Evolutionary conservation across 2,888 invertebrate genomes (phyloP), one percentile per base, ranked within the genome.

Genomic region (Azorinus chamasolen): DNA sequence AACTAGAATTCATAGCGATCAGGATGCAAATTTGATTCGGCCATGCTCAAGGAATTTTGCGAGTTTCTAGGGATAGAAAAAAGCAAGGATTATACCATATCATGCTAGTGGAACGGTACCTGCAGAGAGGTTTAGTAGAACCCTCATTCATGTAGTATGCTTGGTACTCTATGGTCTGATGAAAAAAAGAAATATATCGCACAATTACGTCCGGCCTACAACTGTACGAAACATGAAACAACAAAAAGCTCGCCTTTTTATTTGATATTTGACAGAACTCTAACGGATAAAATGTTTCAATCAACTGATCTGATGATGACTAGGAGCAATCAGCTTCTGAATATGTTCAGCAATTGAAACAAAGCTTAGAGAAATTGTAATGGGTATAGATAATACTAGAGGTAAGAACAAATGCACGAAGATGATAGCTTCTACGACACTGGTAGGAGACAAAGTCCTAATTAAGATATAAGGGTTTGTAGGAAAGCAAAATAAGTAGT

Each of bases 91-190:
- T 1, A 71, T 72, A 46, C 72, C 65, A 18, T 80, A 75, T 25
- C 76, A 80, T 46, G 78, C 81, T 1, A 63, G 54, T 41, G 82
- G 79, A 1, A 79, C 75, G 53, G 79, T 75, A 1, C 24, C 48
- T 41, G 37, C 64, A 6, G 79, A 83, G 53, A 20, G 76, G 14
- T 77, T 53, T 25, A 77, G 79, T 41, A 27, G 69, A 2, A 80
- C 76, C 14, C 37, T 80, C 1, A 24, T 66, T 0, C 53, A 58
- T 27, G 72, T 76, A 69, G 25, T 79, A 10, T n/a, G n/a, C n/a
- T 63, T 61, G 14, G 72, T 69, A 3, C 63, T 76, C 1, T 25
- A 68, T 2, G 45, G 55, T 4, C 51, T 53, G 1, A 10, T 64
- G 54, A 76, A 76, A 50, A 51, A 24, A 12, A 72, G 59, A 37